A percentile compares a stretch with the other conserved stretches of the same genome.
Conservation (phyloP, 2,888 invertebrate genomes). For the Prosapia bicincta region DNA sequence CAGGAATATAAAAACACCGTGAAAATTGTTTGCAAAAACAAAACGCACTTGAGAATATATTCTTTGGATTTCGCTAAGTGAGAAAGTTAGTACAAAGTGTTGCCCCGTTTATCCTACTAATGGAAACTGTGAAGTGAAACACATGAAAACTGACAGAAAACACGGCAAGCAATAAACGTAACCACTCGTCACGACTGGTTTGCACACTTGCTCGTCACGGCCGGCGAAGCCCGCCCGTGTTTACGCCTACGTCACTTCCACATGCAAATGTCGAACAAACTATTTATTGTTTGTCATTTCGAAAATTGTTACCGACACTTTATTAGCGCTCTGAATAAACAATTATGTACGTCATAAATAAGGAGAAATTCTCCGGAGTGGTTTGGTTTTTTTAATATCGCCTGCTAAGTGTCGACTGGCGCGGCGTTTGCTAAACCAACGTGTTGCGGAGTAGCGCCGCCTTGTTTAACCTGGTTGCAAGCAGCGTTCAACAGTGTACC, state of each 20-base stretch:
- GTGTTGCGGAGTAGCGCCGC: not conserved
- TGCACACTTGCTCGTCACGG: not conserved
- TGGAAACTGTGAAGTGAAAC: no score
- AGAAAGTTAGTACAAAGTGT: no score
- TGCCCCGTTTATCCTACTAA: no score
- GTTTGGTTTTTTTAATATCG: not conserved
- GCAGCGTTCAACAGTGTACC: no score
- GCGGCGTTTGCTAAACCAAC: no score
- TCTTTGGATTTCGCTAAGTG: no score
- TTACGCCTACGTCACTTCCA: not conserved
- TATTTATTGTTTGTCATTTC: not conserved
- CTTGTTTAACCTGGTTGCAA: not conserved
- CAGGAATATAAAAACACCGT: no score
- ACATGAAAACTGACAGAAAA: not conserved
- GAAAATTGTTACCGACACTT: not conserved
- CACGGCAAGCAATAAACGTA: not conserved
- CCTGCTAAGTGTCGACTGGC: not conserved
- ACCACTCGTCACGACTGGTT: not conserved
- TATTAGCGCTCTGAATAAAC: not conserved
- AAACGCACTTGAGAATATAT: no score
- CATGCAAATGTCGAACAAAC: conserved; percentile 2
- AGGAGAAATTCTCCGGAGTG: not conserved
- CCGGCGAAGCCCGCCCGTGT: not conserved
- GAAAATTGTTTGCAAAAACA: no score
- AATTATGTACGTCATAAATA: not conserved